Conservation (phyloP, 2,113 vertebrate species). For the Hydropotes inermis region DNA sequence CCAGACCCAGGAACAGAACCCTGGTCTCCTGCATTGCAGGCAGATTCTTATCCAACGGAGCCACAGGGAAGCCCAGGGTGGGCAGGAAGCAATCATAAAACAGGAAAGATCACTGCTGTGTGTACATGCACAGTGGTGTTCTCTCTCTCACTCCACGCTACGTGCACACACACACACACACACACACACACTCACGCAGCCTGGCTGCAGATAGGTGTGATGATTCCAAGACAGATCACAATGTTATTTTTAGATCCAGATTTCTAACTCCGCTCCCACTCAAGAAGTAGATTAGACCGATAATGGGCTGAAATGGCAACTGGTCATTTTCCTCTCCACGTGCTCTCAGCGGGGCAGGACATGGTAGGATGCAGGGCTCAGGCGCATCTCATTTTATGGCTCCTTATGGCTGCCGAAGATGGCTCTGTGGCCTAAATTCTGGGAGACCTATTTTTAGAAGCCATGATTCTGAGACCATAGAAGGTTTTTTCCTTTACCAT, state of each 20-base stretch:
- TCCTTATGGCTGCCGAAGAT: not conserved
- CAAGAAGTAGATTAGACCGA: not conserved
- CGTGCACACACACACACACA: too few species aligned
- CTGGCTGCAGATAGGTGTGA: not conserved
- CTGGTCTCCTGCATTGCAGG: not conserved
- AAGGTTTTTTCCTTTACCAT: not conserved
- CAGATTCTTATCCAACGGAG: not conserved
- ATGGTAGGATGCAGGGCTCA: not conserved
- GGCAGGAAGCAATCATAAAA: not conserved
- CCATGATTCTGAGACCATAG: not conserved
- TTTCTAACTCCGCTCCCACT: constrained; percentile 24
- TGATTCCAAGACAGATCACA: constrained; percentile 10
- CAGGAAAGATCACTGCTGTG: not conserved
- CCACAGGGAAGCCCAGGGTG: not conserved
- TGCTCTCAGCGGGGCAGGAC: not conserved
- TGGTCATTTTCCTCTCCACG: constrained; percentile 18
- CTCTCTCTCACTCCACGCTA: not conserved
- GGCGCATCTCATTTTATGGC: not conserved
- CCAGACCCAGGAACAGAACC: not conserved
- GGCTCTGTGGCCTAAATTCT: constrained; percentile 30
- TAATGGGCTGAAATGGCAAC: constrained; percentile 43
- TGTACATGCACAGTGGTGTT: not conserved
- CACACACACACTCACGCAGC: not conserved
- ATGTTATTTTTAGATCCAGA: constrained; percentile 45
- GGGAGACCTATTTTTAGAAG: constrained; percentile 17